Base-by-base conservation (phyloP, 2,888 invertebrate species). In the Protophormia terraenovae region DNA sequence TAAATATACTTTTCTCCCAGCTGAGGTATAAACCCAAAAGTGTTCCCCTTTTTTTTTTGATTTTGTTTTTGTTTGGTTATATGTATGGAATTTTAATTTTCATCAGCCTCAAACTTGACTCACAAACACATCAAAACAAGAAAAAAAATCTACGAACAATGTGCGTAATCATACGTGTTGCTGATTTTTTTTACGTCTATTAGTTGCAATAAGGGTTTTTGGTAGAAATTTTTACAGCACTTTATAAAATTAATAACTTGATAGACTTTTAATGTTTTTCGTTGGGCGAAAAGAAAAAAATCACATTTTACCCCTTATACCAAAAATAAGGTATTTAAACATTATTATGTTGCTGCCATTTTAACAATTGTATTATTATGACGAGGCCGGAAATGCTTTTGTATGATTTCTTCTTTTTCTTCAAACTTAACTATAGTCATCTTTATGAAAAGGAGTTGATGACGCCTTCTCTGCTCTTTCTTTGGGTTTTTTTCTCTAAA, bases 121-220 rank as follows among this genome's bases (percentile, higher is more conserved):
- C 88, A 89, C 88, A 88, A n/a, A 88, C 89, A 87, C 88, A 89
- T 87, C 84, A n/a, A 88, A 89, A 88, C 86, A 88, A 88, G 87
- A 87, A 6, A 5, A 7, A 19, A 19, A 4, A 50, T 10, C 50
- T 10, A 22, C n/a, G n/a, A 91, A 91, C 91, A 91, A 91, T 91
- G 90, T 89, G 91, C 90, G 91, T 91, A 91, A 91, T 91, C 91
- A 91, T 89, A 90, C 89, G 91, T 90, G 89, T 89, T 86, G 87
- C 88, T 84, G 86, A 75, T 73, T 73, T 79, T 86, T 67, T 87
- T 83, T 67, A n/a, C n/a, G n/a, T 83, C 86, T 72, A 67, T 66
- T 82, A 67, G 71, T 50, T 72, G 69, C 10, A 8, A 27, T 22
- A 50, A 50, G 50, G 19, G 50, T 8, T 22, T 27, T 7, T 22